Percentiles rank a stretch among this genome's conserved stretches.
Conservation (phyloP, 2,888 invertebrate genomes). For the Calephelis perditalis region DNA sequence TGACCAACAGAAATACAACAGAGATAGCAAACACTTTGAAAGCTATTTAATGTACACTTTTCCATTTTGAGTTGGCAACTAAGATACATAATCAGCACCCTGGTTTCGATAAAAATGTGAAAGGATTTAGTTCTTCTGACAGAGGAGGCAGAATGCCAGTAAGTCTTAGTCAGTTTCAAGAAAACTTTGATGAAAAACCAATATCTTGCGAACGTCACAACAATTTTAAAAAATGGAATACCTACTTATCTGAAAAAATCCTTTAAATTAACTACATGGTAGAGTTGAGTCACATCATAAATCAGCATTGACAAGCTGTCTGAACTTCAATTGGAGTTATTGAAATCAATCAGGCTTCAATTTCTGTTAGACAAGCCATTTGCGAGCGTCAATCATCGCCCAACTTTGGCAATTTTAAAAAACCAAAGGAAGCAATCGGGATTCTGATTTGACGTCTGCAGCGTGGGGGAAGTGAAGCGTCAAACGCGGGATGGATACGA, state of each 20-base stretch:
- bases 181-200: neutral
- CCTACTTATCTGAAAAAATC: neutral
- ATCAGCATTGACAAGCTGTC: conserved; percentile 34
- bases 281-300: conserved; percentile 19
- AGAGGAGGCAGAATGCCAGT: no score
- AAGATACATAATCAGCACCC: no score
- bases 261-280: conserved; percentile 15
- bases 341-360: conserved; percentile 57
- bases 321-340: conserved; percentile 43
- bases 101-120: no score
- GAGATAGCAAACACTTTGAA: no score
- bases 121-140: no score
- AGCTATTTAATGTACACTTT: no score
- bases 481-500: conserved; percentile 65
- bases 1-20: no score
- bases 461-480: conserved; percentile 51
- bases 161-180: no score
- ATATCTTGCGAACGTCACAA: neutral
- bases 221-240: neutral
- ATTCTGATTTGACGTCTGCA: conserved; percentile 54
- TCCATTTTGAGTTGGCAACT: no score
- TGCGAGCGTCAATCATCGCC: conserved; percentile 51
- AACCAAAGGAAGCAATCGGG: conserved; percentile 57
- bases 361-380: conserved; percentile 43
- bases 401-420: conserved; percentile 61